phyloP scores from a whole-genome alignment of 2,888 invertebrate genomes.

The Osmoderma eremita region DNA sequence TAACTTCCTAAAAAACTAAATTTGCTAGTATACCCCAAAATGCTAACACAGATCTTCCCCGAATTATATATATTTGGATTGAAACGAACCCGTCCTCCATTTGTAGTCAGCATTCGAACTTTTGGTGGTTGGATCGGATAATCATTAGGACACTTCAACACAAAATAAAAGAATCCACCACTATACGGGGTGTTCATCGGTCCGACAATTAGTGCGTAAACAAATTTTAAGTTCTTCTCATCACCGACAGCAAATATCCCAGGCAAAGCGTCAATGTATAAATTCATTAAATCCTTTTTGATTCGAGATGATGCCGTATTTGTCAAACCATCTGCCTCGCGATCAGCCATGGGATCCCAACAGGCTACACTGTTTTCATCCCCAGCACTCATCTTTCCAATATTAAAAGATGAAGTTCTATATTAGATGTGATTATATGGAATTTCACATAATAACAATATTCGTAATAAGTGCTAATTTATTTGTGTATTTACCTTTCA shows the following conservation, averaged over 20 bases:
- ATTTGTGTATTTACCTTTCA: no score
- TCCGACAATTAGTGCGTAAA: conserved; percentile 69
- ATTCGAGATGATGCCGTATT: conserved; percentile 47
- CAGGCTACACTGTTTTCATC: conserved; percentile 8
- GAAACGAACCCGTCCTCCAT: conserved; percentile 68
- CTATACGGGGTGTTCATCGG: conserved; percentile 72
- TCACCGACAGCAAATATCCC: conserved; percentile 68
- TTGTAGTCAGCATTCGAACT: conserved; percentile 70
- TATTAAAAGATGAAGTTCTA: neutral
- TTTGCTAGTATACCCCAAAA: conserved; percentile 64
- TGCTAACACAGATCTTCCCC: conserved; percentile 70
- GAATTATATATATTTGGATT: conserved; percentile 72
- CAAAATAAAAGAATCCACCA: conserved; percentile 66
- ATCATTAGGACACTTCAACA: conserved; percentile 66
- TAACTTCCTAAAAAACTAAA: neutral
- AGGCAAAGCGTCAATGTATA: conserved; percentile 68
- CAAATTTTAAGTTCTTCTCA: conserved; percentile 66
- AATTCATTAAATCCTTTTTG: conserved; percentile 65
- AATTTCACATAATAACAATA: no score
- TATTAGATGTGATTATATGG: no score
- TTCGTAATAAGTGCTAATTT: no score
- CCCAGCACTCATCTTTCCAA: conserved; percentile 16
- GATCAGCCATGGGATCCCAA: conserved; percentile 48
- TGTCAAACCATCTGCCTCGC: conserved; percentile 40
- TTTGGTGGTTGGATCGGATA: conserved; percentile 70